Conservation (phyloP, 2,113 vertebrate species). For the Dipodomys merriami region DNA sequence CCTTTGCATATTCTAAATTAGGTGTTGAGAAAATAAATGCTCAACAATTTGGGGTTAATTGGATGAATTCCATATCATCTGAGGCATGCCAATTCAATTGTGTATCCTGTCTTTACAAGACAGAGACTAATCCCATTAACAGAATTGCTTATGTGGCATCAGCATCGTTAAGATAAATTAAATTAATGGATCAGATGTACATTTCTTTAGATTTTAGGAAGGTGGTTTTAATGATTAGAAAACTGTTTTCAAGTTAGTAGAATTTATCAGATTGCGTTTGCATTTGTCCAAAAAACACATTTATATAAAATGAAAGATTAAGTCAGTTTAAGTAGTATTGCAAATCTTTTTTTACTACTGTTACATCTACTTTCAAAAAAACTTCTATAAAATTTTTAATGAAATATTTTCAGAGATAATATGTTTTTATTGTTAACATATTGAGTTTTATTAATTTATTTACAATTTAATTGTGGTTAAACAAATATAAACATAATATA, state of each 20-base stretch:
- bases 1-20: neutral
- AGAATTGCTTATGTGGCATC: constrained; percentile 72
- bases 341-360: neutral
- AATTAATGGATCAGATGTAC: constrained; percentile 63
- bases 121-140: constrained; percentile 70
- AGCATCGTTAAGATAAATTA: constrained; percentile 73
- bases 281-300: neutral
- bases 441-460: constrained; percentile 16
- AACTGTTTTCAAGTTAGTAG: constrained; percentile 58
- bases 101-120: constrained; percentile 63
- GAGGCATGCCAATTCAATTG: constrained; percentile 69
- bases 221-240: constrained; percentile 45
- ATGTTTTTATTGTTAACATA: neutral
- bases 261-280: constrained; percentile 63
- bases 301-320: constrained; percentile 46
- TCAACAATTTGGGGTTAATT: constrained; percentile 69
- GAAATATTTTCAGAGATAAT: neutral
- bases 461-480: constrained; percentile 54
- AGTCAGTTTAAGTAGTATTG: neutral
- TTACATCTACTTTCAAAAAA: constrained; percentile 59
- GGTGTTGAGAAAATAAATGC: constrained; percentile 43
- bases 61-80: constrained; percentile 54
- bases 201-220: constrained; percentile 50
- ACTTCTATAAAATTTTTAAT: neutral
- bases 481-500: constrained; percentile 19